Base-by-base conservation (phyloP, 1,140 invertebrate species). In the Calliopsis andreniformis region DNA sequence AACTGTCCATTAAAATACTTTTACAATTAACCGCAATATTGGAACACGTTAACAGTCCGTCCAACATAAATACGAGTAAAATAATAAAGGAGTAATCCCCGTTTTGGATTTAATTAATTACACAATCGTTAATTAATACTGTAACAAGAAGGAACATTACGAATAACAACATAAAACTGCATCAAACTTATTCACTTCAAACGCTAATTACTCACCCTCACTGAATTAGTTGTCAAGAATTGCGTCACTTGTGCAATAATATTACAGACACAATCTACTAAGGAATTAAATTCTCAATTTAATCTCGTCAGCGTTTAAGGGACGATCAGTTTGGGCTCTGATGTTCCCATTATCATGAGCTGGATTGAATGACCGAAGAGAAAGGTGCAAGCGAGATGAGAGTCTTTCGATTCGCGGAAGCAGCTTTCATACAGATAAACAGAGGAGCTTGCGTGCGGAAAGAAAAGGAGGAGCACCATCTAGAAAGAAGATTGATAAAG, bases 361-460 rank as follows among this genome's bases (percentile, higher is more conserved):
- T n/a, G 14, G 2, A n/a, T 23, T 12, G 16, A 1, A n/a, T 18
- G 6, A n/a, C n/a, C n/a, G 20, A 16, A n/a, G 23, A 12, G 42
- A 5, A 16, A 5, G 7, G 10, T 25, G 12, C n/a, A 32, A 7
- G 30, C 28, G 35, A 2, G 12, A 32, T n/a, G 16, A 55, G 39
- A 14, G 39, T n/a, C 10, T 49, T 42, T 39, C 20, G 59, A 78
- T 64, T 43, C 76, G 14, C 55, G 32, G 20, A 14, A 58, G 76
- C 58, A 25, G 76, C 76, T 78, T 78, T 78, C 53, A 66, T 53
- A 43, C 61, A 25, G 53, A 73, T 78, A 78, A 78, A 78, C 76
- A 78, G 67, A 64, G 51, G 42, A 58, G 61, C 42, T 63, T 64
- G 56, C 69, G 76, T 59, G 56, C 45, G 39, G 18, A 18, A 39